Percentiles rank a stretch among this genome's conserved stretches.
Conservation (phyloP, 2,797 vertebrate genomes). For the Chelonia mydas region DNA sequence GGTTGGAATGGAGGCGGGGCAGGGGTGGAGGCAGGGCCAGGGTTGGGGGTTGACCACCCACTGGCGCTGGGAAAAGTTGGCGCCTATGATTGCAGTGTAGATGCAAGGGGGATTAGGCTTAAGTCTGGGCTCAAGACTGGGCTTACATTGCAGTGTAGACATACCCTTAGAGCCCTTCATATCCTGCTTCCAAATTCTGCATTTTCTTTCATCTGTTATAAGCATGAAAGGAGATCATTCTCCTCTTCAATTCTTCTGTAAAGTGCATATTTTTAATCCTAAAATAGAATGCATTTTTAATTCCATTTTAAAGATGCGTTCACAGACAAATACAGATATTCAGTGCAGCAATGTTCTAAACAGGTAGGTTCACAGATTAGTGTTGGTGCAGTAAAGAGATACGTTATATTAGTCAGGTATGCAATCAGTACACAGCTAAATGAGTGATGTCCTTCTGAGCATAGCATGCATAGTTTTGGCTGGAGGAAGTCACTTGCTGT, state of each 20-base stretch:
- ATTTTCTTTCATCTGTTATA: constrained; percentile 4
- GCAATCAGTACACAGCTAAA: not conserved
- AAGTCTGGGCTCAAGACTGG: not conserved
- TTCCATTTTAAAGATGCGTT: constrained; percentile 31
- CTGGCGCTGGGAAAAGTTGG: too few relatives aligned
- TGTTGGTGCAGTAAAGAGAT: not conserved
- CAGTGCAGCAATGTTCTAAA: not conserved
- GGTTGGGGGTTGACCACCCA: too few relatives aligned
- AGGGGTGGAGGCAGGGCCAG: too few relatives aligned
- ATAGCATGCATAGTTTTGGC: not conserved
- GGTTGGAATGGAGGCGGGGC: too few relatives aligned
- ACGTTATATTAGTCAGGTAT: not conserved
- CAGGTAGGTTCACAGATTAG: not conserved
- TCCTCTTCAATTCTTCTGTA: not conserved
- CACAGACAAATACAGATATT: not conserved
- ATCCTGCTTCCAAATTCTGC: not conserved
- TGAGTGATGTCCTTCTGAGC: not conserved
- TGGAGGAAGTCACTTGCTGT: not conserved
- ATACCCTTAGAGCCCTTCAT: not conserved
- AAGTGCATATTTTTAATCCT: not conserved
- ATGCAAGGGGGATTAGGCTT: not conserved
- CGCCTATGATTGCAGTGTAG: not conserved
- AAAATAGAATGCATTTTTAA: not conserved
- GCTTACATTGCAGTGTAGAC: not conserved
- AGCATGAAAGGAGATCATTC: not conserved